These are phyloP conservation scores for Petrocephalus sullivani DNA, from an alignment of 2,797 vertebrate species.

Conservation along the genomic window DNA sequence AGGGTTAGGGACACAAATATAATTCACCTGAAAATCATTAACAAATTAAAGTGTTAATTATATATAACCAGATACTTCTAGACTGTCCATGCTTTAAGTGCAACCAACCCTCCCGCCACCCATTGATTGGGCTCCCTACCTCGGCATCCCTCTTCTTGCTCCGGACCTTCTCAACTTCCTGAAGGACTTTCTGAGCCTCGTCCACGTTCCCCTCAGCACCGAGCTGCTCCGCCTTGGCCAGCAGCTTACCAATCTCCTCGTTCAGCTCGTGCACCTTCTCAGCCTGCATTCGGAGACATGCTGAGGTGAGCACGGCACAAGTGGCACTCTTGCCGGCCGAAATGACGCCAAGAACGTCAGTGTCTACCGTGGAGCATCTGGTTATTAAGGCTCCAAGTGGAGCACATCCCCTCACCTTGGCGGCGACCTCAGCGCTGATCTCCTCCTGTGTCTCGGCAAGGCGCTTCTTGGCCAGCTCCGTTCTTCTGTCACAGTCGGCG, in stretches of 20 bases:
- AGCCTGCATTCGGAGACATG: conserved; percentile 60
- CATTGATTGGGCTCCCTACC: conserved; percentile 52
- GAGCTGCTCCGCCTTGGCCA: conserved; percentile 95
- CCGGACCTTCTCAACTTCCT: conserved; percentile 95
- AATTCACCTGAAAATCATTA: background rate
- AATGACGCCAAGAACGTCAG: background rate
- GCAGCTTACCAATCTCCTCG: conserved; percentile 95
- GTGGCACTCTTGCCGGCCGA: background rate
- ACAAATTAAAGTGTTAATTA: background rate
- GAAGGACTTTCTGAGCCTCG: conserved; percentile 92
- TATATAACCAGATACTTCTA: background rate
- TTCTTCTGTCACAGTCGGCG: conserved; percentile 92
- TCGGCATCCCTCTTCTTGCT: conserved; percentile 94
- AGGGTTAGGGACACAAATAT: background rate
- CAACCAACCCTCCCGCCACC: background rate
- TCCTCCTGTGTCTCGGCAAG: conserved; percentile 98
- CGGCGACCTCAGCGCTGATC: conserved; percentile 95
- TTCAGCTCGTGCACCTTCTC: conserved; percentile 97
- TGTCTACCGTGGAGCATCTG: background rate
- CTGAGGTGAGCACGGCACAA: background rate
- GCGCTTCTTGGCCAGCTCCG: conserved; percentile 94
- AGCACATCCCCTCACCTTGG: conserved; percentile 70
- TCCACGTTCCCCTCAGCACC: conserved; percentile 97
- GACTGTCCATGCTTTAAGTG: background rate
- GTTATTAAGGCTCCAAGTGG: background rate